Conservation (phyloP, 2,888 invertebrate species). For the Cremastinae sp. region DNA sequence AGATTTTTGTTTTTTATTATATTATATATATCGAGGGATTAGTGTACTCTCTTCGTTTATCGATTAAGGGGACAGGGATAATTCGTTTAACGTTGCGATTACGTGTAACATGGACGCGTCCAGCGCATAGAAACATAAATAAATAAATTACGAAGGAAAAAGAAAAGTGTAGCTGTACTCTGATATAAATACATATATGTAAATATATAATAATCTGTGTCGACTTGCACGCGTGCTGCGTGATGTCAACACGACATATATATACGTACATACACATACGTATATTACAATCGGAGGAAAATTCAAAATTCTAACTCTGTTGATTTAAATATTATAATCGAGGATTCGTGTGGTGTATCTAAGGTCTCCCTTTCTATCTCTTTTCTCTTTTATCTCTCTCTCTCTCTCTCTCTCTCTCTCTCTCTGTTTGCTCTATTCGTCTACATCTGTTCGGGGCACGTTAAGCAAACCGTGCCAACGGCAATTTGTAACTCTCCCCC, state of each 20-base stretch:
- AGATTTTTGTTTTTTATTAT: conserved; percentile 60
- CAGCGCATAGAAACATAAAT: conserved; percentile 78
- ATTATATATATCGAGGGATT: conserved; percentile 61
- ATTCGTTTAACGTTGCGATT: conserved; percentile 70
- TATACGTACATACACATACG: conserved; percentile 29
- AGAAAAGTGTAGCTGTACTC: conserved; percentile 59
- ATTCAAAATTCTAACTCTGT: conserved; percentile 53
- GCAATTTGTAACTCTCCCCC: conserved; percentile 20
- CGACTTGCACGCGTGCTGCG: too few relatives aligned
- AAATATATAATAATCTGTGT: conserved; percentile 19
- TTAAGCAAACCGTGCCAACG: conserved; percentile 30
- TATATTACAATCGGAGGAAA: conserved; percentile 43
- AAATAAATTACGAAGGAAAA: conserved; percentile 72
- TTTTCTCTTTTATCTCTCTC: conserved; percentile 2
- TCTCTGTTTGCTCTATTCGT: conserved; percentile 42
- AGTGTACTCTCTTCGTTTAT: conserved; percentile 69
- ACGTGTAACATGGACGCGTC: conserved; percentile 75
- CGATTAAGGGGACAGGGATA: conserved; percentile 64
- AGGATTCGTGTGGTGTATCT: conserved; percentile 38
- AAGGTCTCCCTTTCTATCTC: conserved; percentile 19
- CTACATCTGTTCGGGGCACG: conserved; percentile 45
- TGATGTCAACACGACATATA: too few relatives aligned
- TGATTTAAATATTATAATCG: conserved; percentile 47
- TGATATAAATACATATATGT: conserved; percentile 71
- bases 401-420: conserved; percentile 3